Base-by-base conservation (phyloP, 2,888 invertebrate genomes). In the Mesorhabditis sp. region DNA sequence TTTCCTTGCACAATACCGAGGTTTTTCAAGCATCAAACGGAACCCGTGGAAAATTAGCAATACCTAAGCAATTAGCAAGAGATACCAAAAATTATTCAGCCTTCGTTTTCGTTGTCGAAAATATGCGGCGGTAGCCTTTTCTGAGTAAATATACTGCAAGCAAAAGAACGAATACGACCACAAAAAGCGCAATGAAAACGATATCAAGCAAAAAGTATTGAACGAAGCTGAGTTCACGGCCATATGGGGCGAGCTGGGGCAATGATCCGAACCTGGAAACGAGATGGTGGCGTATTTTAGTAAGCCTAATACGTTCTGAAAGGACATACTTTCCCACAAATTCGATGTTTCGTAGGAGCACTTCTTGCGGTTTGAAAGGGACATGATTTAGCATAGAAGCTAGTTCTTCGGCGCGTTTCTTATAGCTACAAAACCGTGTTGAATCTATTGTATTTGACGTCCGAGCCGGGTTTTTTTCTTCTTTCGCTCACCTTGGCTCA, bases 181-280 rank as follows among this genome's bases (percentile, higher is more conserved):
- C 10, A 13, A 50, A 50, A 50, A 50, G 7, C 7, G 58, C 7
- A n/a, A 13, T 13, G n/a, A 50, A 13, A n/a, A 50, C n/a, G 58
- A 50, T 50, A 50, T 50, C 58, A n/a, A 50, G 10, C 10, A 50
- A n/a, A n/a, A 50, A 50, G n/a, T 50, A 50, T 50, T 50, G 58
- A 50, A n/a, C 58, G n/a, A 50, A 50, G 7, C 10, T 13, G n/a
- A 50, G 58, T n/a, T 50, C 10, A 13, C 58, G 7, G 58, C 58
- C 58, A n/a, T 50, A 50, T n/a, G 58, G 58, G n/a, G 7, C 58
- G 10, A 50, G n/a, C n/a, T 50, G 58, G 7, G 58, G 58, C 7
- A 50, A n/a, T 50, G 58, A 10, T 2, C 58, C 58, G 58, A 50
- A 50, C n/a, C 58, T 50, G 58, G 58, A 50, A 50, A 13, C n/a